Evolutionary conservation across 2,797 vertebrate species (phyloP).

Genomic region (Aeoliscus strigatus): DNA sequence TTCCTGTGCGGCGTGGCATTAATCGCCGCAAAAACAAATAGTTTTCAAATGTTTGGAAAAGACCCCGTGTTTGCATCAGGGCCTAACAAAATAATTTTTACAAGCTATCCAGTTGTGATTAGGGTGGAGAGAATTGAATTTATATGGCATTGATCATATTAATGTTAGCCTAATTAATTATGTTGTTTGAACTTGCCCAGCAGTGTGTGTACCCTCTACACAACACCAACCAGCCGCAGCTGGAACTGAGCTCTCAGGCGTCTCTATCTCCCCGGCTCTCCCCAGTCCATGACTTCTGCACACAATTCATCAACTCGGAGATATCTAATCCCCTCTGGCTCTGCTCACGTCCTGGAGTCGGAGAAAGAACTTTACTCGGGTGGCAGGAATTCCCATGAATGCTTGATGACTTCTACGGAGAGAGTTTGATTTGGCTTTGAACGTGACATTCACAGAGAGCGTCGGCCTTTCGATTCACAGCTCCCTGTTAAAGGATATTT

Average conservation of each 20-base stretch:
- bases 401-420: slow-evolving; percentile 69
- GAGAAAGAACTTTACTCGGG: slow-evolving; percentile 75
- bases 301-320: slow-evolving; percentile 74
- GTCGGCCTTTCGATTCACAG: slow-evolving; percentile 40
- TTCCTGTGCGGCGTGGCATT: slow-evolving; percentile 63
- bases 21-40: slow-evolving; percentile 82
- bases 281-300: slow-evolving; percentile 73
- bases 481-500: slow-evolving; percentile 25
- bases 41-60: slow-evolving; percentile 84
- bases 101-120: slow-evolving; percentile 85
- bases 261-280: slow-evolving; percentile 69
- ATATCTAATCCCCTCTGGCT: slow-evolving; percentile 73
- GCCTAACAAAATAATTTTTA: slow-evolving; percentile 87
- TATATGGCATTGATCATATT: slow-evolving; percentile 83
- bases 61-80: slow-evolving; percentile 78
- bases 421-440: slow-evolving; percentile 65
- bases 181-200: slow-evolving; percentile 80
- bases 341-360: slow-evolving; percentile 72
- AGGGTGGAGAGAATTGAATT: slow-evolving; percentile 82
- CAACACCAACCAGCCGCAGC: slow-evolving; percentile 75
- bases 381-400: slow-evolving; percentile 75
- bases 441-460: slow-evolving; percentile 59
- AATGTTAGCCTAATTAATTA: slow-evolving; percentile 87
- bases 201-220: slow-evolving; percentile 76
- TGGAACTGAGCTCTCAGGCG: slow-evolving; percentile 71